Conservation (phyloP, 1,140 invertebrate genomes). For the Neodiprion lecontei region DNA sequence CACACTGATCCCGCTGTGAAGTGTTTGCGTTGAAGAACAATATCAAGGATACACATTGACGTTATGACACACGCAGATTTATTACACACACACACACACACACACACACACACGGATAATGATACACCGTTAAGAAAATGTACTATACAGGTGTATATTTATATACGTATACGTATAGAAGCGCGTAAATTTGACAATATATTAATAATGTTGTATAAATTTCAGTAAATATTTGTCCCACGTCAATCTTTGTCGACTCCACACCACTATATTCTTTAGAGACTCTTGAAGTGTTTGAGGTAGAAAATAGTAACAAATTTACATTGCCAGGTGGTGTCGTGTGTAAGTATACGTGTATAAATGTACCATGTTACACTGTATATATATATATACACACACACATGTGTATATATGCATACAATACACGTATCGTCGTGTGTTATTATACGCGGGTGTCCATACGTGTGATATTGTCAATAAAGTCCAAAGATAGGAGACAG, state of each 20-base stretch:
- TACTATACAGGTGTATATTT: no score
- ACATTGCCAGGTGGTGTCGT: conserved; percentile 25
- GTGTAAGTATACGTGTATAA: not conserved
- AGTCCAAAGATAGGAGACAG: not conserved
- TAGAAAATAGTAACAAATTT: conserved; percentile 41
- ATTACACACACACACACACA: no score
- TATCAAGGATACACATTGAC: no score
- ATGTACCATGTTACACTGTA: not conserved
- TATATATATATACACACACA: not conserved
- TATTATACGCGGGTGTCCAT: not conserved
- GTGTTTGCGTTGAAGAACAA: no score
- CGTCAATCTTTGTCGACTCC: conserved; percentile 29
- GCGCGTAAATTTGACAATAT: not conserved
- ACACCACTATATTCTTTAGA: conserved; percentile 27
- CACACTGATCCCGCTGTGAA: no score
- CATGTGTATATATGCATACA: conserved; percentile 6
- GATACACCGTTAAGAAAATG: no score
- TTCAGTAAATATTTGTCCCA: conserved; percentile 41
- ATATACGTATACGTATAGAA: no score
- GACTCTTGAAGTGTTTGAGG: conserved; percentile 34
- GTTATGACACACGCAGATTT: no score
- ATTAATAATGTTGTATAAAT: conserved; percentile 23
- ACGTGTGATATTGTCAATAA: not conserved
- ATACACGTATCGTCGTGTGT: not conserved
- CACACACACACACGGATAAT: no score